These are phyloP conservation scores for Hemibagrus guttatus DNA, from an alignment of 2,797 vertebrate species.

Conservation along the genomic window DNA sequence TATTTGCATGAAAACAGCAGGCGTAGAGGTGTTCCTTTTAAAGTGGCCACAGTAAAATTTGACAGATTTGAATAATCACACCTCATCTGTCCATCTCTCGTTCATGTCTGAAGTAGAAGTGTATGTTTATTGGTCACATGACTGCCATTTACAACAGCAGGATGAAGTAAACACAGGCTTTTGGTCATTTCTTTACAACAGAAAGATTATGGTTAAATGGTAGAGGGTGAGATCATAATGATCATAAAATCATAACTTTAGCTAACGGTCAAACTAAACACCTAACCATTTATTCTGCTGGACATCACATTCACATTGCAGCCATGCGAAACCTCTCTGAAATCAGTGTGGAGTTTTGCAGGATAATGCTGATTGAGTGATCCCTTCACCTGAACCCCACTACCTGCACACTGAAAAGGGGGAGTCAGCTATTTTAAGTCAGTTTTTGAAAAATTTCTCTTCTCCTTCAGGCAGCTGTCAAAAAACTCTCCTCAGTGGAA, in stretches of 20 bases:
- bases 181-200: neutral
- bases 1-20: neutral
- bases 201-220: neutral
- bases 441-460: neutral
- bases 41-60: neutral
- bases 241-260: neutral
- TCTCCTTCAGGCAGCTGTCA: conserved; percentile 4
- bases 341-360: neutral
- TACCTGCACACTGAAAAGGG: neutral
- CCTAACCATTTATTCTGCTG: neutral
- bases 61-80: too few species aligned
- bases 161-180: neutral
- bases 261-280: neutral
- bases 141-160: neutral
- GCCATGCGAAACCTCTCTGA: neutral
- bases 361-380: neutral
- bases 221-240: too few species aligned
- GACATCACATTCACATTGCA: neutral
- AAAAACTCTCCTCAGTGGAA: neutral
- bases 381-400: neutral
- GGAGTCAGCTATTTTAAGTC: neutral
- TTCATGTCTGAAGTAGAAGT: neutral
- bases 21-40: neutral
- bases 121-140: neutral
- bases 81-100: neutral